Evolutionary conservation across 2,797 vertebrate species (phyloP), one percentile per base, ranked within the genome.

Genomic region (Xenops minutus): DNA sequence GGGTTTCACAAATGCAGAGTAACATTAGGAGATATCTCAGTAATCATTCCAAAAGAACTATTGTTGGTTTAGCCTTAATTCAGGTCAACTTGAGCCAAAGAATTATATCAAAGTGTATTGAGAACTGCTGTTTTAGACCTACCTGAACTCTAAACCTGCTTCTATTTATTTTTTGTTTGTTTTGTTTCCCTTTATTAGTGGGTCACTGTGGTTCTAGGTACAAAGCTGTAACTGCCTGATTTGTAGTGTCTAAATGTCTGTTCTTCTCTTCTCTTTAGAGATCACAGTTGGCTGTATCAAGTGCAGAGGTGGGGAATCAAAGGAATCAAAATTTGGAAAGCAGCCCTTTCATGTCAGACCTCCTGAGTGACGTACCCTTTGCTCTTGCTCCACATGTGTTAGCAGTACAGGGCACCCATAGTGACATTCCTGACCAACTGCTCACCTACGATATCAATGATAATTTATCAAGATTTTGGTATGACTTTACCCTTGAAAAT

Each of bases 401-500:
- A 86, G 98, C 98, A 19, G 97, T 98, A 82, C 99, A 99, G 97
- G 93, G 98, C 23, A 96, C 97, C 77, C 95, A 91, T 71, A 82
- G 95, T 20, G 97, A 98, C 14, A 94, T 99, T 58, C 98, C 99
- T 1, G 98, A 99, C 77, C 97, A 98, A 37, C 95, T 98, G 81
- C 97, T 99, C 80, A 96, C 98, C 84, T 97, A 94, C 17, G 97
- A 99, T 95, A 95, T 98, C 63, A 97, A 97, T 64, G 98, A 99
- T 86, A 99, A 98, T 94, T 97, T 99, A 95, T 97, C 98, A 69
- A 98, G 97, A 80, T 99, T 99, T 96, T 98, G 98, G 96, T 99
- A 99, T 32, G 99, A 99, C 97, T 99, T 99, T 94, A 99, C 98
- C 29, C 98, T 99, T 92, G 99, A 99, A 97, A 99, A 99, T 96